Percentiles rank a stretch among this genome's conserved stretches.
Conservation (phyloP, 2,888 invertebrate genomes). For the Philopedon plagiatum region DNA sequence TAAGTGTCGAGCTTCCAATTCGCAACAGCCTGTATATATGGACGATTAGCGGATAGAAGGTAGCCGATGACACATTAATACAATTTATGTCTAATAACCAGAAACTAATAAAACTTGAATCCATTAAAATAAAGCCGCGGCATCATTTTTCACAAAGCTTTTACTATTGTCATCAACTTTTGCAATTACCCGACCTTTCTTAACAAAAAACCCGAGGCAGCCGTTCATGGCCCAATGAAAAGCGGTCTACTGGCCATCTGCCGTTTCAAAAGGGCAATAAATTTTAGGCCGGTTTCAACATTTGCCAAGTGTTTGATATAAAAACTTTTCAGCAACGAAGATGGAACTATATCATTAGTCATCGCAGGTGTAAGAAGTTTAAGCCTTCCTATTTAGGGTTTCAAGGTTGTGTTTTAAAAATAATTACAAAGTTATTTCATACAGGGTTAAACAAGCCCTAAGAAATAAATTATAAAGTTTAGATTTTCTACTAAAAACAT, state of each 20-base stretch:
- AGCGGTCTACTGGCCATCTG: constrained; percentile 43
- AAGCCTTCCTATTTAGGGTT: not conserved
- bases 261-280: constrained; percentile 48
- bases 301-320: constrained; percentile 45
- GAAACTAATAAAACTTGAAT: too few species aligned
- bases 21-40: too few species aligned
- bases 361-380: constrained; percentile 33
- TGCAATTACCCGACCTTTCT: constrained; percentile 14
- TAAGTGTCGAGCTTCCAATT: too few species aligned
- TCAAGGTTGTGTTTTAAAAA: constrained; percentile 2
- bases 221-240: constrained; percentile 24
- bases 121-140: too few species aligned
- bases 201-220: constrained; percentile 11
- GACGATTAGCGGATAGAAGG: too few species aligned
- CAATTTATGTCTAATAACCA: too few species aligned
- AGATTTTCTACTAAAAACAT: too few species aligned
- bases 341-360: constrained; percentile 36
- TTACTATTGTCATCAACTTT: not conserved
- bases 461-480: too few species aligned
- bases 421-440: not conserved
- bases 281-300: constrained; percentile 44
- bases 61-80: too few species aligned
- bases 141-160: not conserved
- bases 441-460: not conserved
- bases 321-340: constrained; percentile 40